Base-by-base conservation (phyloP, 53 echinoderm and acorn worm species). In the Holothuria scabra region DNA sequence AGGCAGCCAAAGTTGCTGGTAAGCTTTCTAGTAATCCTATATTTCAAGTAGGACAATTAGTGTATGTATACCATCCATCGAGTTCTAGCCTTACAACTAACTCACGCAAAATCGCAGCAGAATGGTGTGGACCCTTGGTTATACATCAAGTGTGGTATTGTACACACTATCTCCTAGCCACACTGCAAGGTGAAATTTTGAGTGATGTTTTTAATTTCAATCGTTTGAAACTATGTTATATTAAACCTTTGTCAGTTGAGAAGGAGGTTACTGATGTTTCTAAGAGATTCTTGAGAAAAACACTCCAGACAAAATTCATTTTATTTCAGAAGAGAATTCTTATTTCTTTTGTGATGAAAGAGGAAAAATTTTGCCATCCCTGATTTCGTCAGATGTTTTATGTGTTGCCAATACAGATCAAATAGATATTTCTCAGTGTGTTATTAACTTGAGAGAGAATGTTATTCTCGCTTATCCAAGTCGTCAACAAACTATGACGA, bases 131-230 rank as follows among this genome's bases (percentile, higher is more conserved):
- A 12, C 82, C 71, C 12, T 44, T 87, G 23, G 71, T 87, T 8
- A 46, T 82, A n/a, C 71, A 87, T 25, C 64, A 87, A 62, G 60
- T 87, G 7, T 18, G 82, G 1, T 70, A 87, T 87, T 44, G 82
- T 12, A 87, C 82, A 59, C 87, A 82, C 44, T 70, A 79, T 60
- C 46, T 69, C 14, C 32, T 87, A 29, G 81, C 67, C 5, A 87
- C 68, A 28, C 13, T 87, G 3, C 66, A 87, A 67, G 87, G 87
- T 37, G 68, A 81, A 66, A 55, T 87, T n/a, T 16, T 55, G 2
- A 76, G 67, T 52, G 87, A 87, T 66, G 68, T 87, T 8, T 87
- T 80, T 34, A 87, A 67, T 58, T 87, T 31, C 30, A 87, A 87
- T 48, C 64, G 81, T 22, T 56, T 67, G 24, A 81, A 81, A 76